A percentile compares a stretch with the other conserved stretches of the same genome.
These are phyloP conservation scores for Idaea straminata DNA, from an alignment of 2,888 invertebrate genomes.

Conservation along the genomic window DNA sequence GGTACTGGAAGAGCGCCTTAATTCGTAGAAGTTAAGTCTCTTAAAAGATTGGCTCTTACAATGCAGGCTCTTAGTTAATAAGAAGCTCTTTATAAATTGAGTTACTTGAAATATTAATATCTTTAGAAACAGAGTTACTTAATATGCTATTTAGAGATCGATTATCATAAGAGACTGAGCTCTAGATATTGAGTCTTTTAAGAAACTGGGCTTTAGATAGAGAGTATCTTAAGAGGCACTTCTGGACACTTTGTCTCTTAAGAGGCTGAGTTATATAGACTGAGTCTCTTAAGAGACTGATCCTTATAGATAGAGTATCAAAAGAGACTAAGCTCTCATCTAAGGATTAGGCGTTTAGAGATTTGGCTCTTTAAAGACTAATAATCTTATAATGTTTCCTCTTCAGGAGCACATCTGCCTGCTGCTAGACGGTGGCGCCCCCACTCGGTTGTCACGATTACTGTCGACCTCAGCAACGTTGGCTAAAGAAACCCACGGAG, in stretches of 20 bases:
- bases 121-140: background rate
- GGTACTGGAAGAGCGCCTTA: too few relatives aligned
- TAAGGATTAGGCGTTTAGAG: too few relatives aligned
- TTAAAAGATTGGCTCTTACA: too few relatives aligned
- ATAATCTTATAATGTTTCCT: background rate
- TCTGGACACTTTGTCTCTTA: too few relatives aligned
- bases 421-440: constrained; percentile 39
- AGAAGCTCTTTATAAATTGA: too few relatives aligned
- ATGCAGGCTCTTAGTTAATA: too few relatives aligned
- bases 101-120: too few relatives aligned
- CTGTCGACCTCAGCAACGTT: constrained; percentile 30
- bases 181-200: too few relatives aligned
- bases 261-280: background rate
- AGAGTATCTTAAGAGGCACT: background rate
- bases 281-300: background rate
- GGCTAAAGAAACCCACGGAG: background rate
- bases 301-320: background rate
- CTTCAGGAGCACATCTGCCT: constrained; percentile 59
- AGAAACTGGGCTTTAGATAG: background rate
- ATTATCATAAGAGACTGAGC: background rate
- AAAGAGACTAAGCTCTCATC: background rate
- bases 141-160: background rate
- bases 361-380: too few relatives aligned
- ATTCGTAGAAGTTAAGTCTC: too few relatives aligned
- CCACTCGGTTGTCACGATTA: background rate